Base-by-base conservation (phyloP, 2,888 invertebrate species). In the Phlogophora meticulosa region DNA sequence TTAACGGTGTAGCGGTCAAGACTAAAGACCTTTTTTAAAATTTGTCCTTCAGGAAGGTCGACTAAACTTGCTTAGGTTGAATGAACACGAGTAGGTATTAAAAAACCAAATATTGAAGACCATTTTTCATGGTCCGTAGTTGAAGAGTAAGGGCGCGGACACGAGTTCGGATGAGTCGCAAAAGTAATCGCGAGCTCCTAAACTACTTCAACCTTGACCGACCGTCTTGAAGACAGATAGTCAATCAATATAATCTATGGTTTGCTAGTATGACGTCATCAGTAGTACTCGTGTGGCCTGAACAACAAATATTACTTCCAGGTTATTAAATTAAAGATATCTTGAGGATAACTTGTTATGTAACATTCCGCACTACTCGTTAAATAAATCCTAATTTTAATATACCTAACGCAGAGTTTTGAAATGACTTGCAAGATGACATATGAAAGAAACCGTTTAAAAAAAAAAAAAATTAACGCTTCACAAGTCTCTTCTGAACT, bases 231-330 rank as follows among this genome's bases (percentile, higher is more conserved):
- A 24, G 22, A 52, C 52, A 52, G 22, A 36, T 40, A n/a, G 10
- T 57, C 28, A 57, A 57, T 71, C 51, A 56, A 73, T 70, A 73
- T 56, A 56, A 46, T 74, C 36, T 57, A 52, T 46, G 34, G 43
- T 4, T 51, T 48, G 10, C 7, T 20, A 28, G 22, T 17, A 22
- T 28, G 28, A 36, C 40, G 45, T 52, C 13, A 42, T 66, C 20
- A 40, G 4, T 1, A 34, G 9, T 38, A 11, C 17, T 49, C 4
- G 7, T 40, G 62, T 42, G 2, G 24, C 11, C 9, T 42, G 45
- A 46, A 45, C 1, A 59, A 42, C 28, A 45, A 51, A 0, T 34
- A 38, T 38, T 1, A 17, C 15, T 3, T 17, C 7, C 4, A 28
- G 5, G 4, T 20, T 28, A 46, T 11, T 15, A 0, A 20, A 20